Base-by-base conservation (phyloP, 2,888 invertebrate genomes). In the Eretmocerus hayati region DNA sequence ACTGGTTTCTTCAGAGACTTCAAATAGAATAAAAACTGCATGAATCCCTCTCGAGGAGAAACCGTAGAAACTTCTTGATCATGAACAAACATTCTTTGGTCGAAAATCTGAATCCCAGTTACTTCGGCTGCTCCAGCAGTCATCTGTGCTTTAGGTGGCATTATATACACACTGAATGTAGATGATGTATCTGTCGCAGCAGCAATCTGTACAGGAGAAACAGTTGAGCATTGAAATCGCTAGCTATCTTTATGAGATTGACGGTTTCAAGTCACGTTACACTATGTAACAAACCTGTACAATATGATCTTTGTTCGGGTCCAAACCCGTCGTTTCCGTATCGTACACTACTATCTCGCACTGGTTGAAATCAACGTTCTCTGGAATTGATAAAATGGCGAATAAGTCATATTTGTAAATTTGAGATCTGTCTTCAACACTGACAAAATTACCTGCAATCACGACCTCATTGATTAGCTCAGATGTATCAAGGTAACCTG, bases 321-420 rank as follows among this genome's bases (percentile, higher is more conserved):
- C n/a, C 6, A 49, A 35, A 21, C 56, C 54, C 15, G 50, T 47
- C 2, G 56, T 54, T 48, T 52, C 49, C 13, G 53, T 20, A 36
- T 54, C 46, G 31, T 52, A 52, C 30, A 48, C 30, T 9, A 54
- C 37, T 13, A 33, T 30, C n/a, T n/a, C n/a, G n/a, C n/a, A n/a
- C n/a, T n/a, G n/a, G n/a, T n/a, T n/a, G n/a, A n/a, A n/a, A n/a
- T n/a, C n/a, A n/a, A n/a, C n/a, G n/a, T n/a, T n/a, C n/a, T n/a
- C n/a, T n/a, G n/a, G n/a, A n/a, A n/a, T n/a, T n/a, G n/a, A n/a
- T n/a, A n/a, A n/a, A n/a, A n/a, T n/a, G n/a, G n/a, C n/a, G n/a
- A n/a, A n/a, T n/a, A n/a, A n/a, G n/a, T n/a, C n/a, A n/a, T n/a
- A n/a, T n/a, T n/a, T n/a, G n/a, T n/a, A n/a, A n/a, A n/a, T n/a